Evolutionary conservation across 1,140 invertebrate species (phyloP).

Genomic region (Diabrotica undecimpunctata): DNA sequence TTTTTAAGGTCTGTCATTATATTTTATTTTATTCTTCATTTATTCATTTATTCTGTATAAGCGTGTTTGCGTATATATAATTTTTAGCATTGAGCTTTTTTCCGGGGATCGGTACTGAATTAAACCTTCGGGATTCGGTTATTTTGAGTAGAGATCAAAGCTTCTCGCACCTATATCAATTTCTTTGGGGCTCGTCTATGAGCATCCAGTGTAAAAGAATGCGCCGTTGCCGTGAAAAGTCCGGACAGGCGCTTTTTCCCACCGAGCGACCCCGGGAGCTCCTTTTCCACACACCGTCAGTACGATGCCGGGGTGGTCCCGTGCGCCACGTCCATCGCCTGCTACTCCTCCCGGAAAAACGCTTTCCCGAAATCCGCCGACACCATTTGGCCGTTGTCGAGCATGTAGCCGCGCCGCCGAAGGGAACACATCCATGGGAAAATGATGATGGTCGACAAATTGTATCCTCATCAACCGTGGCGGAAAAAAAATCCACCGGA

Average conservation of each 20-base stretch:
- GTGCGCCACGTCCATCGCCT: slow-evolving; percentile 16
- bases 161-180: neutral
- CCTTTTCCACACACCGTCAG: slow-evolving; percentile 38
- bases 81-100: too few species aligned
- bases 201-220: slow-evolving; percentile 1
- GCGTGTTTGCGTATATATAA: too few species aligned
- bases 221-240: neutral
- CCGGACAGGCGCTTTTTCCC: slow-evolving; percentile 5
- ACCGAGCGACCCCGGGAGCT: slow-evolving; percentile 20
- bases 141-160: neutral
- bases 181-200: slow-evolving; percentile 1
- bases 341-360: slow-evolving; percentile 6
- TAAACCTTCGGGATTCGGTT: too few species aligned
- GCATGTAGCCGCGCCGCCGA: slow-evolving; percentile 18
- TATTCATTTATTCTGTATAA: too few species aligned
- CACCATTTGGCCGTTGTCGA: slow-evolving; percentile 10
- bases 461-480: slow-evolving; percentile 36
- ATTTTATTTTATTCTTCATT: too few species aligned
- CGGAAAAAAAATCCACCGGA: slow-evolving; percentile 30
- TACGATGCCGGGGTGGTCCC: slow-evolving; percentile 38
- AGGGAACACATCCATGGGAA: slow-evolving; percentile 5
- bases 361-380: neutral
- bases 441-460: slow-evolving; percentile 27
- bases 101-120: too few species aligned
- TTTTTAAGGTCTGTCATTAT: too few species aligned